Evolutionary conservation across 1,140 invertebrate genomes (phyloP), one percentile per base, ranked within the genome.

Genomic region (Drosophila suzukii): DNA sequence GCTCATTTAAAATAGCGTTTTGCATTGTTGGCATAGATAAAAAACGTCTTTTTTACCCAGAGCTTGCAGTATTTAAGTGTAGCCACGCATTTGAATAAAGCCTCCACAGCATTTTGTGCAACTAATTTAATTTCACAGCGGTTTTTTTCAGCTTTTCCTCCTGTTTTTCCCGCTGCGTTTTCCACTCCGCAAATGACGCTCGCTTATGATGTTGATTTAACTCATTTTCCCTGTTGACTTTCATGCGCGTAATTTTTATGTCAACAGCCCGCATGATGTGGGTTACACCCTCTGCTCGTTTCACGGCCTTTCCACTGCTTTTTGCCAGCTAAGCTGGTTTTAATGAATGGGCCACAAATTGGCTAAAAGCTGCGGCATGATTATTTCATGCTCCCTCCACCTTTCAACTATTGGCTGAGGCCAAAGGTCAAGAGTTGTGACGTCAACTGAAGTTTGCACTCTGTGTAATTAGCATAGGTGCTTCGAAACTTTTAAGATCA

Each of bases 221-320:
- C 83, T 83, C 84, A 89, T 89, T 86, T 88, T 78, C 59, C 80
- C 56, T 80, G 80, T 89, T 88, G 83, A 89, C 84, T 88, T 77
- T 89, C 83, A 89, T 89, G 83, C 83, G 83, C 84, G 84, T 88
- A 88, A 88, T 88, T 83, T 89, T 66, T 80, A 67, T 89, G 80
- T 84, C 83, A 89, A 88, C 83, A 83, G 61, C 59, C 72, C 75
- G 46, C 66, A 76, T 62, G 50, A 76, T 76, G 73, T 53, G 36
- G 72, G 72, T 43, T 62, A n/a, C 39, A 39, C 24, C 12, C 30
- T 38, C 39, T 47, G 39, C 30, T 15, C 15, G 24, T 51, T 59
- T 56, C 53, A 39, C 67, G 30, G 36, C 38, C 38, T 46, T 46
- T 47, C 47, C 53, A 24, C 39, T 38, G 50, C 24, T 71, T 73